Evolutionary conservation across 2,888 invertebrate genomes (phyloP).

Genomic region (Leucophenga montana): DNA sequence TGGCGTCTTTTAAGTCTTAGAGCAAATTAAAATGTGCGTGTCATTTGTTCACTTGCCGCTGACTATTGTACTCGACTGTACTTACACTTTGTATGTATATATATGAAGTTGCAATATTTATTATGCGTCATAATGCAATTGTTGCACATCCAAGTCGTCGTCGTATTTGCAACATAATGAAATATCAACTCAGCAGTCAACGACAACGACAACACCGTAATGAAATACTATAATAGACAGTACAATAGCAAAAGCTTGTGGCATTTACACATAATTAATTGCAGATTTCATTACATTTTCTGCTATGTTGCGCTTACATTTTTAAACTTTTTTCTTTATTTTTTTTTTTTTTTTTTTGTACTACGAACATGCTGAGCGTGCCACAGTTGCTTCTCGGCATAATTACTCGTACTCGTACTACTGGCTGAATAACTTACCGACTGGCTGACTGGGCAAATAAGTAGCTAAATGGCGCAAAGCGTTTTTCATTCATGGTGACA

Average conservation of each 20-base stretch:
- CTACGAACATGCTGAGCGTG: too few species aligned
- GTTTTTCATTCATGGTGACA: too few species aligned
- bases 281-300: constrained; percentile 43
- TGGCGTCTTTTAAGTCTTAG: background rate
- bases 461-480: background rate
- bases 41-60: constrained; percentile 19
- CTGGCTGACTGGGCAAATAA: too few species aligned
- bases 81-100: background rate
- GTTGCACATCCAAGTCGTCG: constrained; percentile 7
- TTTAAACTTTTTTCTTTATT: constrained; percentile 20
- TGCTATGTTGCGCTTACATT: constrained; percentile 25
- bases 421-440: too few species aligned
- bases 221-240: constrained; percentile 7
- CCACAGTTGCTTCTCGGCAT: too few species aligned
- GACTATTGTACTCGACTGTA: too few species aligned
- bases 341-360: constrained; percentile 2
- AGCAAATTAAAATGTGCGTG: constrained; percentile 17
- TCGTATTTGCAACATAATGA: constrained; percentile 18
- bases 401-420: too few species aligned
- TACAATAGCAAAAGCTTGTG: constrained; percentile 35
- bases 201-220: constrained; percentile 11
- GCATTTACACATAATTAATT: constrained; percentile 52
- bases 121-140: constrained; percentile 14
- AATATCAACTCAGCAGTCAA: constrained; percentile 18
- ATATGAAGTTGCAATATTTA: background rate